Percentiles rank a stretch among this genome's conserved stretches.
Evolutionary conservation across 1,140 invertebrate genomes (phyloP).

Genomic region (Magallana ariakensis): DNA sequence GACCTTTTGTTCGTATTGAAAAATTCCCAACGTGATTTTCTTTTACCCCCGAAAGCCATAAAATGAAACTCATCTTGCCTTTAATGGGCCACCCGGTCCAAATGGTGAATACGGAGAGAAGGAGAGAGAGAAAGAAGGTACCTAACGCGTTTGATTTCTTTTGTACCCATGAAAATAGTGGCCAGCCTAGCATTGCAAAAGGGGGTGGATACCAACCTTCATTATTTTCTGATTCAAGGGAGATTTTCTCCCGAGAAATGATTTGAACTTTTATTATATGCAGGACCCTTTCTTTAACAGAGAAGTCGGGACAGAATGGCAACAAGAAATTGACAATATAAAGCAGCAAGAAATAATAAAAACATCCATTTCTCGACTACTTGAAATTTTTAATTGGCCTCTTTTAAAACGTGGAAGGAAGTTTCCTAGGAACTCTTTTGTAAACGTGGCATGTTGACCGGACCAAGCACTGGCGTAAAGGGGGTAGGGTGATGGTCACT

Average conservation of each 20-base stretch:
- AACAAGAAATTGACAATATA: slow-evolving; percentile 11
- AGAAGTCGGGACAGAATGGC: background rate
- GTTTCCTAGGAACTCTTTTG: slow-evolving; percentile 10
- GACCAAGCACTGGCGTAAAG: background rate
- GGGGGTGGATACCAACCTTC: background rate
- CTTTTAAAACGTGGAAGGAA: background rate
- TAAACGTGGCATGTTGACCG: slow-evolving; percentile 1
- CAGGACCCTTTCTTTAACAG: background rate
- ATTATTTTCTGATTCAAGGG: background rate
- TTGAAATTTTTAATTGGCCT: slow-evolving; percentile 27
- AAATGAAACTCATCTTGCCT: background rate
- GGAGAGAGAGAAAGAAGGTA: background rate
- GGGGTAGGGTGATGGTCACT: background rate
- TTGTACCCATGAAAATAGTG: slow-evolving; percentile 10
- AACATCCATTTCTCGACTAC: background rate
- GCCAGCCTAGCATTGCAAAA: background rate
- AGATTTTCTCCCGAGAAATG: slow-evolving; percentile 23
- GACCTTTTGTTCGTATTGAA: slow-evolving; percentile 30
- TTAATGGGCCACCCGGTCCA: slow-evolving; percentile 21
- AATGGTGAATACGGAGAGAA: background rate
- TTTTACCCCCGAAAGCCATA: slow-evolving; percentile 30
- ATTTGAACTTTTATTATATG: background rate
- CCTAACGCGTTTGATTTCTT: slow-evolving; percentile 12
- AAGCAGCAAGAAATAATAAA: background rate
- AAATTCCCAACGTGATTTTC: slow-evolving; percentile 33